phyloP scores from a whole-genome alignment of 2,113 vertebrate genomes.

The Rynchops niger region DNA sequence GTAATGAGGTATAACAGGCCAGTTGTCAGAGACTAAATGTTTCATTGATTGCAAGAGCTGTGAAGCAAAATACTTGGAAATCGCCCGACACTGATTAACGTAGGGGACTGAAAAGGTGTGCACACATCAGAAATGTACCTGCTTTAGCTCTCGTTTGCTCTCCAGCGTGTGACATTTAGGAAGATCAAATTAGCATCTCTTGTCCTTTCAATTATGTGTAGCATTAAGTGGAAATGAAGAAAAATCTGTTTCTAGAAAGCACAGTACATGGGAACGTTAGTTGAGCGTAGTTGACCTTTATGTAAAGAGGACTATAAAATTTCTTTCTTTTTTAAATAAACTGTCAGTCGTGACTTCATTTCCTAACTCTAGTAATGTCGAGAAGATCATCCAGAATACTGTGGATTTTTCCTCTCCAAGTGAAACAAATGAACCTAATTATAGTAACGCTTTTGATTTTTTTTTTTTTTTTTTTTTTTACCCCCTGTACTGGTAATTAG shows the following conservation, averaged over 20 bases:
- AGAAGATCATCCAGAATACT: neutral
- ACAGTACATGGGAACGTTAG: neutral
- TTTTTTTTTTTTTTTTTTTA: neutral
- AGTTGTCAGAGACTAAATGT: conserved; percentile 26
- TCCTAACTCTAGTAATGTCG: neutral
- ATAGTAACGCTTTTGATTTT: neutral
- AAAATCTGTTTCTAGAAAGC: conserved; percentile 50
- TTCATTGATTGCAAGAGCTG: conserved; percentile 11
- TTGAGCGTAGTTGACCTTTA: conserved; percentile 15
- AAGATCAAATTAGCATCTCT: conserved; percentile 51
- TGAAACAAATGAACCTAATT: neutral
- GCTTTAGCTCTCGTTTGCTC: neutral
- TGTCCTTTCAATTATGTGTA: conserved; percentile 43
- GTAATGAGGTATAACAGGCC: conserved; percentile 16
- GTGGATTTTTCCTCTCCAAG: neutral
- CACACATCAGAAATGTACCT: neutral
- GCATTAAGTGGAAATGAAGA: conserved; percentile 36
- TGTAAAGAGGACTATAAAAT: neutral
- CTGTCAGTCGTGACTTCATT: neutral
- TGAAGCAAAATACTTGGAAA: conserved; percentile 52
- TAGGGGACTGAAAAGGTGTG: neutral
- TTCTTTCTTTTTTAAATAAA: neutral
- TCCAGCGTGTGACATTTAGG: conserved; percentile 14
- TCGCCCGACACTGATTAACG: conserved; percentile 21
- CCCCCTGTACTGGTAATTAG: neutral